These are phyloP conservation scores for Eupelmus urozonus DNA, from an alignment of 2,888 invertebrate genomes.

Conservation along the genomic window DNA sequence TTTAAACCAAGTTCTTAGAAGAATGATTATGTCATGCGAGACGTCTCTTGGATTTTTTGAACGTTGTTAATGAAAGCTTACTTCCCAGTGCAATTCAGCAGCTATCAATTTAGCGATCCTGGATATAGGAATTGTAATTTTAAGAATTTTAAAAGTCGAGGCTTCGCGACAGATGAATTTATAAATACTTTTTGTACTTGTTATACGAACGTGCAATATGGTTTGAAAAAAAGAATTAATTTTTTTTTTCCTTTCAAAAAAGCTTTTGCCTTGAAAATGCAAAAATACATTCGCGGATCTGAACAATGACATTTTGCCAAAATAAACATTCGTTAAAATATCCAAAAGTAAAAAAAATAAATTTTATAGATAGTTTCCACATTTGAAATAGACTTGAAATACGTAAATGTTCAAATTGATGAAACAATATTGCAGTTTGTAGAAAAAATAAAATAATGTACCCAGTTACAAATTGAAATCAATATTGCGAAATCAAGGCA, in stretches of 20 bases:
- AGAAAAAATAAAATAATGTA: too few relatives aligned
- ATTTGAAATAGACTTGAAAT: not conserved
- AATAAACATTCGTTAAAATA: slow-evolving; percentile 29
- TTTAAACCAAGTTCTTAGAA: too few relatives aligned
- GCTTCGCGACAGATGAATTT: not conserved
- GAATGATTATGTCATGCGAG: too few relatives aligned
- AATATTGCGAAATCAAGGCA: too few relatives aligned
- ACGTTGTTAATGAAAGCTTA: slow-evolving; percentile 3
- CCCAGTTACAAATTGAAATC: too few relatives aligned
- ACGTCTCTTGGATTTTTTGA: slow-evolving; percentile 2
- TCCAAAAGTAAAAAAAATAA: not conserved
- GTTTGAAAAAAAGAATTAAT: too few relatives aligned
- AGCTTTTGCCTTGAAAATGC: not conserved
- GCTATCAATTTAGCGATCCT: not conserved
- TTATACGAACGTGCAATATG: too few relatives aligned
- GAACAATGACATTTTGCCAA: slow-evolving; percentile 6
- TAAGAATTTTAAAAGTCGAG: slow-evolving; percentile 10
- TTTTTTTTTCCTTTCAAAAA: too few relatives aligned
- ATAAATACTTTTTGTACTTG: too few relatives aligned
- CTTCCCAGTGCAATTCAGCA: slow-evolving; percentile 19
- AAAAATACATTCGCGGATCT: not conserved
- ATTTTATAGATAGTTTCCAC: not conserved
- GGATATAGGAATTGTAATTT: too few relatives aligned
- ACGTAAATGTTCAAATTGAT: too few relatives aligned
- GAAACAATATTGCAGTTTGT: too few relatives aligned